A percentile compares a stretch with the other conserved stretches of the same genome.
These are phyloP conservation scores for Baryphthengus martii DNA, from an alignment of 2,113 vertebrate genomes.

Conservation along the genomic window DNA sequence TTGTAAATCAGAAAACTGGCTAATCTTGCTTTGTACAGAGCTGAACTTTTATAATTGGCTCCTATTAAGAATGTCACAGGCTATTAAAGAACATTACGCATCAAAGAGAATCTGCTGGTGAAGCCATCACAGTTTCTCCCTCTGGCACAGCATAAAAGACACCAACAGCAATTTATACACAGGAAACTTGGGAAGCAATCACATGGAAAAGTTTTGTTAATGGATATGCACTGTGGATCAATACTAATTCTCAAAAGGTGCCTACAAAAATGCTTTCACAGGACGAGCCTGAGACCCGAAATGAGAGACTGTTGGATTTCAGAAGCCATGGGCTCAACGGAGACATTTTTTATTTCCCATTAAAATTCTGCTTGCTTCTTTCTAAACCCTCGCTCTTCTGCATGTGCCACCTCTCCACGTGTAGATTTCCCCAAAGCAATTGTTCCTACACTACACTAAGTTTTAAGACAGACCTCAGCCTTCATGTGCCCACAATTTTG, in stretches of 20 bases:
- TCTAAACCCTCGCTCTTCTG: not conserved
- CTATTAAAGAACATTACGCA: slow-evolving; percentile 3
- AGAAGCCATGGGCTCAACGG: not conserved
- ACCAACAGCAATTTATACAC: not conserved
- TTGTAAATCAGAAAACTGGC: not conserved
- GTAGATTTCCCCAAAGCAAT: not conserved
- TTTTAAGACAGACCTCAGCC: not conserved
- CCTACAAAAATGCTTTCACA: not conserved
- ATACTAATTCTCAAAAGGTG: not conserved
- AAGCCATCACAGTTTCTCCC: not conserved
- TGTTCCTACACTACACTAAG: not conserved
- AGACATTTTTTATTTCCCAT: not conserved
- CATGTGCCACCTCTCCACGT: not conserved
- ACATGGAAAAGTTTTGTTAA: not conserved
- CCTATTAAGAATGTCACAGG: slow-evolving; percentile 5
- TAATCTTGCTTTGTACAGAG: slow-evolving; percentile 9
- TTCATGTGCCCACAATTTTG: not conserved
- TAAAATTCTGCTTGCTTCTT: not conserved
- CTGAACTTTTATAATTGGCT: slow-evolving; percentile 28
- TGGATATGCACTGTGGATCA: not conserved
- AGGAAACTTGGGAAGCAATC: not conserved
- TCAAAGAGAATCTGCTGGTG: not conserved
- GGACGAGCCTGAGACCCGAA: not conserved
- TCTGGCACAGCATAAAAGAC: not conserved
- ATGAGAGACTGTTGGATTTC: not conserved